Evolutionary conservation across 2,797 vertebrate genomes (phyloP).

Genomic region (Intellagama lesueurii): DNA sequence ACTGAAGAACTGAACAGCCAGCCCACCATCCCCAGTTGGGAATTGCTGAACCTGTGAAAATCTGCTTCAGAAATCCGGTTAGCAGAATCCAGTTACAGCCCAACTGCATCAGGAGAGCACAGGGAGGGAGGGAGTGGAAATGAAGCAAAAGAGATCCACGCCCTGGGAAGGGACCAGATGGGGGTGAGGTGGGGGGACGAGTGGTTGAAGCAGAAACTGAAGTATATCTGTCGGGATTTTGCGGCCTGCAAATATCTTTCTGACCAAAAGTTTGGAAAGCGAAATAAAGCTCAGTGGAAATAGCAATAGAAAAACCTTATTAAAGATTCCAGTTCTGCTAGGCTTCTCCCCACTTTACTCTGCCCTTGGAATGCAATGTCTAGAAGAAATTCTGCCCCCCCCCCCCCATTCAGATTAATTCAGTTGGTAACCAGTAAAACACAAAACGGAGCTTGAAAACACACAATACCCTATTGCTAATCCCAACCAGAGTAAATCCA

Average conservation of each 20-base stretch:
- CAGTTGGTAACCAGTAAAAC: background rate
- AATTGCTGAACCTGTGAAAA: slow-evolving; percentile 44
- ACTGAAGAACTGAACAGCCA: slow-evolving; percentile 21
- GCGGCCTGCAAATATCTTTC: too few species aligned
- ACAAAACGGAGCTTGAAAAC: background rate
- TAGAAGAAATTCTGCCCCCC: background rate
- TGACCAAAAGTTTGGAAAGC: background rate
- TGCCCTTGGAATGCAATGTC: background rate
- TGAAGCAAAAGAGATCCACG: background rate
- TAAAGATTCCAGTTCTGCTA: background rate
- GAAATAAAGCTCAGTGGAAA: background rate
- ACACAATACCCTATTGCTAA: background rate
- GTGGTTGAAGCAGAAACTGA: background rate
- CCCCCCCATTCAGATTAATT: background rate
- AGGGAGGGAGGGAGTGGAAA: slow-evolving; percentile 33
- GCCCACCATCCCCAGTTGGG: slow-evolving; percentile 23
- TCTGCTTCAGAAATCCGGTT: slow-evolving; percentile 44
- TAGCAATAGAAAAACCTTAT: background rate
- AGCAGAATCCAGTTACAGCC: slow-evolving; percentile 41
- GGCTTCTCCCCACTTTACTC: background rate
- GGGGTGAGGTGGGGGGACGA: slow-evolving; percentile 1
- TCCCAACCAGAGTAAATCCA: too few species aligned
- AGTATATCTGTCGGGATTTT: background rate
- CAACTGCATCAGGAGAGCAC: slow-evolving; percentile 51
- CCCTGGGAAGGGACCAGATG: background rate